Evolutionary conservation across 2,113 vertebrate species (phyloP).

Genomic region (Nanorana parkeri): DNA sequence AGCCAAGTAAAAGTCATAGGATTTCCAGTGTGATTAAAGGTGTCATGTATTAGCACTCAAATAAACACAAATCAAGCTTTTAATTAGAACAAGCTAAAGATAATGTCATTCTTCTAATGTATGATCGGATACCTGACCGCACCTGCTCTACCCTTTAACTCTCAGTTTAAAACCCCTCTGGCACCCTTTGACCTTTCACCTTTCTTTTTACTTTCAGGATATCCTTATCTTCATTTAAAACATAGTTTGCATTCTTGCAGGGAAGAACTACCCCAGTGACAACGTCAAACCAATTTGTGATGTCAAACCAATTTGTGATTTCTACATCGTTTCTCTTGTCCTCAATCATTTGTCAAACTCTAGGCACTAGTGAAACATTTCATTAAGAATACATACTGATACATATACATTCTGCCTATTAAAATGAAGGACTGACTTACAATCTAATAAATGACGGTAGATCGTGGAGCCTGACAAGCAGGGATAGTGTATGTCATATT

Average conservation of each 20-base stretch:
- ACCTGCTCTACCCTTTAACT: background rate
- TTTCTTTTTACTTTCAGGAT: background rate
- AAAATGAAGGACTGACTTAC: too few relatives aligned
- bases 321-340: background rate
- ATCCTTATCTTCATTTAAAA: background rate
- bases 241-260: background rate
- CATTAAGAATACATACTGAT: background rate
- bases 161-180: constrained; percentile 1
- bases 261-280: background rate
- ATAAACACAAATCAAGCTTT: background rate
- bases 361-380: background rate
- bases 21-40: background rate
- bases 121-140: background rate
- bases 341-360: background rate
- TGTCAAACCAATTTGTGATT: background rate
- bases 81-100: background rate
- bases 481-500: too few relatives aligned
- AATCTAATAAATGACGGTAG: too few relatives aligned
- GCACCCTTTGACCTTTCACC: background rate
- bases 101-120: too few relatives aligned
- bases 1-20: background rate
- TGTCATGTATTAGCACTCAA: background rate
- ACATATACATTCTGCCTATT: background rate
- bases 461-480: too few relatives aligned
- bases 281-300: background rate